Percentiles rank a stretch among this genome's conserved stretches.
These are phyloP conservation scores for Eledona agricola DNA, from an alignment of 2,888 invertebrate species.

Conservation along the genomic window DNA sequence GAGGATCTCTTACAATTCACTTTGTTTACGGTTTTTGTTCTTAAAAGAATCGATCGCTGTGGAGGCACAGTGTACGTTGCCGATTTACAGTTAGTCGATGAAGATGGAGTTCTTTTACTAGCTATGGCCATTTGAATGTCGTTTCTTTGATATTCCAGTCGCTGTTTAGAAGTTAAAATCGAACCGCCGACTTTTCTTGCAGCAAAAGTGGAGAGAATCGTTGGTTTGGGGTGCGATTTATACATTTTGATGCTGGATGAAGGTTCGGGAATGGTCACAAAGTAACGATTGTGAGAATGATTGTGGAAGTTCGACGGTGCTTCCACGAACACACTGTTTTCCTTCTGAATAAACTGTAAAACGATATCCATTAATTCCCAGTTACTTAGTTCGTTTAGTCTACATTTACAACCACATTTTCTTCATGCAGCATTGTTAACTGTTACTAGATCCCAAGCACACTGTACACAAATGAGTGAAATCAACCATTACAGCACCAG, in stretches of 20 bases:
- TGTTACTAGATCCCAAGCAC: background rate
- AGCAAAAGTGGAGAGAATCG: conserved; percentile 68
- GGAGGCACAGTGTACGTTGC: conserved; percentile 42
- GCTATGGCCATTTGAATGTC: conserved; percentile 56
- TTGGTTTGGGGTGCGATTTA: conserved; percentile 68
- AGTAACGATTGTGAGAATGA: conserved; percentile 50
- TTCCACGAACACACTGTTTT: conserved; percentile 52
- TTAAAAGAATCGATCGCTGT: conserved; percentile 53
- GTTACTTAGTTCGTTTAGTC: background rate
- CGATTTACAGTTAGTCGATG: conserved; percentile 26
- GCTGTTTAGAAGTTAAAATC: conserved; percentile 64
- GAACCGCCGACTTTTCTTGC: conserved; percentile 68
- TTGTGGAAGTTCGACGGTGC: conserved; percentile 51
- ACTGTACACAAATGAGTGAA: conserved; percentile 8
- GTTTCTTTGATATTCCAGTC: conserved; percentile 56
- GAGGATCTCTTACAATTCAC: conserved; percentile 53
- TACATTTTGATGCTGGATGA: conserved; percentile 58
- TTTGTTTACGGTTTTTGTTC: conserved; percentile 50
- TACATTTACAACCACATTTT: conserved; percentile 4
- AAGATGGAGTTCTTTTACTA: conserved; percentile 42
- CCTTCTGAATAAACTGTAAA: conserved; percentile 52
- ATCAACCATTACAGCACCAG: background rate
- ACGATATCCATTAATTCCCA: background rate
- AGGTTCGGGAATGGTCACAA: conserved; percentile 53
- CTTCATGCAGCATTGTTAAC: conserved; percentile 16